Evolutionary conservation across 2,113 vertebrate genomes (phyloP).

Genomic region (Phaetusa simplex): DNA sequence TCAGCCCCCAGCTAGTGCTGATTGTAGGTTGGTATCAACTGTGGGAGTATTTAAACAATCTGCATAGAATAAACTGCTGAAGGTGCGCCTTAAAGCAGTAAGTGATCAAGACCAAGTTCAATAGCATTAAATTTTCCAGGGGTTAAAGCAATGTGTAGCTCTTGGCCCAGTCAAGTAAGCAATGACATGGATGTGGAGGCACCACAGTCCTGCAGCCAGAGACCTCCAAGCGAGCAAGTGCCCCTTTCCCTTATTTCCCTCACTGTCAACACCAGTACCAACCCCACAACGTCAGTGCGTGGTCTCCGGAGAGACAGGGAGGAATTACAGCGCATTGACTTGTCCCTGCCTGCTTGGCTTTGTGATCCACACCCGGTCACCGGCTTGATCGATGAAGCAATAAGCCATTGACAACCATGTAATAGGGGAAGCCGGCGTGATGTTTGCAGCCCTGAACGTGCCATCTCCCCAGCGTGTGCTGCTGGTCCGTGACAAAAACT

Average conservation of each 20-base stretch:
- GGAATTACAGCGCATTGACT: not conserved
- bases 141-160: not conserved
- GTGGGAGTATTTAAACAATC: not conserved
- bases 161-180: too few species aligned
- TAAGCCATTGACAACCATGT: not conserved
- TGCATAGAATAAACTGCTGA: not conserved
- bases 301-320: not conserved
- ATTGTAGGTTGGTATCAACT: not conserved
- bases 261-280: not conserved
- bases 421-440: not conserved
- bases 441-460: not conserved
- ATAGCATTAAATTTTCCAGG: not conserved
- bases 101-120: not conserved
- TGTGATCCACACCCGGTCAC: not conserved
- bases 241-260: not conserved
- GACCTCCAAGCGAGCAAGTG: not conserved
- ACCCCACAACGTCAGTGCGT: fast-evolving
- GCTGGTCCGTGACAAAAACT: not conserved
- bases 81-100: not conserved
- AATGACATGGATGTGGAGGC: not conserved
- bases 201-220: not conserved
- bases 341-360: not conserved
- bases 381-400: not conserved
- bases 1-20: not conserved
- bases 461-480: not conserved